A percentile compares a stretch with the other conserved stretches of the same genome.
Evolutionary conservation across 2,113 vertebrate genomes (phyloP).

Genomic region (Brachypteracias leptosomus): DNA sequence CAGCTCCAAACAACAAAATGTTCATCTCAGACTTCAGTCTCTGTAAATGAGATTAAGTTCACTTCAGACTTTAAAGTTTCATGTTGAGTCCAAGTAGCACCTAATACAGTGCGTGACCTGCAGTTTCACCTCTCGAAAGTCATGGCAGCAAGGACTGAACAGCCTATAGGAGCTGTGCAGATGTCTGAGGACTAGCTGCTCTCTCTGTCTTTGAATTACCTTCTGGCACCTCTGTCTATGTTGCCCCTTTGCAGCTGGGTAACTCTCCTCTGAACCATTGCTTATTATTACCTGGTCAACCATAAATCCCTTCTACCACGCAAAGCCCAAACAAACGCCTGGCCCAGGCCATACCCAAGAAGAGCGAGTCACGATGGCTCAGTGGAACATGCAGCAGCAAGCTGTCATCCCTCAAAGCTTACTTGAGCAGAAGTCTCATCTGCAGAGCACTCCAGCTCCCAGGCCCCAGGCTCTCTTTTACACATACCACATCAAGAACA

Average conservation of each 20-base stretch:
- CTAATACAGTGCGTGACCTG: neutral
- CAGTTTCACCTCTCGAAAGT: neutral
- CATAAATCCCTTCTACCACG: neutral
- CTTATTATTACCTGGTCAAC: neutral
- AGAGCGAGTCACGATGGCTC: neutral
- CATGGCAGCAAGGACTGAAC: neutral
- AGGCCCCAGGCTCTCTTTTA: neutral
- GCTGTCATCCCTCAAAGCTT: neutral
- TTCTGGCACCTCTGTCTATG: neutral
- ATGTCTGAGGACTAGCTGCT: neutral
- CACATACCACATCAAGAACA: neutral
- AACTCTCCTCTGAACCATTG: neutral
- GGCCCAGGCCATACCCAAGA: neutral
- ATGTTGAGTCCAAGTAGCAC: neutral
- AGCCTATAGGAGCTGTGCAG: neutral
- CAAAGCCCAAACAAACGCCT: neutral
- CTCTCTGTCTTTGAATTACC: neutral
- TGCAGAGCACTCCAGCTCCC: neutral
- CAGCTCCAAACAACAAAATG: neutral
- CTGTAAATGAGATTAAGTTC: neutral
- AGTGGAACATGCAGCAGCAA: neutral
- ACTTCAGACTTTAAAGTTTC: neutral
- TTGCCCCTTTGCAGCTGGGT: neutral
- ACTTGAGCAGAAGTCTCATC: neutral
- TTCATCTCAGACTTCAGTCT: neutral